These are phyloP conservation scores for Isurus oxyrinchus DNA, from an alignment of 2,113 vertebrate species.

Conservation along the genomic window DNA sequence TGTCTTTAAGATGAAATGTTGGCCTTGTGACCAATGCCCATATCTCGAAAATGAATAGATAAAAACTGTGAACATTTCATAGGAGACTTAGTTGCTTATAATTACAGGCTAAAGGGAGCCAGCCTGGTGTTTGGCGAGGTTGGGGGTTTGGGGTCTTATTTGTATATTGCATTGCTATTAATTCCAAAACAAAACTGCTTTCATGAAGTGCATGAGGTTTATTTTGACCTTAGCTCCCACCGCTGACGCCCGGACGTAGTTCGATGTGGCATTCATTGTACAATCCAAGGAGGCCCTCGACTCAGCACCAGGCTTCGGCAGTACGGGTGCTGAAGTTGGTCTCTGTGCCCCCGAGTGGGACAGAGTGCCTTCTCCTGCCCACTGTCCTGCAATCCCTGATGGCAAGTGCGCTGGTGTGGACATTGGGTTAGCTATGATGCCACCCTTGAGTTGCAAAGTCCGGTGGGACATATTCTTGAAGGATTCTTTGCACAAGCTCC, in stretches of 20 bases:
- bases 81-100: too few species aligned
- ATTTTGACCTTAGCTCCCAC: background rate
- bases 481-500: background rate
- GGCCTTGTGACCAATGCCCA: too few species aligned
- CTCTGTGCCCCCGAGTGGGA: background rate
- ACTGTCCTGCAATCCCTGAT: too few species aligned
- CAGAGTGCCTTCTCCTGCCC: background rate
- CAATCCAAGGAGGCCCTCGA: background rate
- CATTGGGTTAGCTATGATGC: background rate
- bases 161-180: background rate
- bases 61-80: too few species aligned
- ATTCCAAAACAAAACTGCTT: background rate
- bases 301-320: background rate
- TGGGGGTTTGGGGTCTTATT: too few species aligned
- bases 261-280: background rate
- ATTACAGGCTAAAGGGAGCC: too few species aligned
- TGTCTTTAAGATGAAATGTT: too few species aligned
- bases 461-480: background rate
- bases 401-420: background rate
- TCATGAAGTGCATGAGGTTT: background rate
- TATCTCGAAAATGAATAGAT: too few species aligned
- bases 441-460: too few species aligned
- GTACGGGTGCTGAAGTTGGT: background rate
- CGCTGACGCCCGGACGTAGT: background rate
- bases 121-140: too few species aligned